Conservation (phyloP, 2,797 vertebrate species). For the Euphonia xanthogaster region DNA sequence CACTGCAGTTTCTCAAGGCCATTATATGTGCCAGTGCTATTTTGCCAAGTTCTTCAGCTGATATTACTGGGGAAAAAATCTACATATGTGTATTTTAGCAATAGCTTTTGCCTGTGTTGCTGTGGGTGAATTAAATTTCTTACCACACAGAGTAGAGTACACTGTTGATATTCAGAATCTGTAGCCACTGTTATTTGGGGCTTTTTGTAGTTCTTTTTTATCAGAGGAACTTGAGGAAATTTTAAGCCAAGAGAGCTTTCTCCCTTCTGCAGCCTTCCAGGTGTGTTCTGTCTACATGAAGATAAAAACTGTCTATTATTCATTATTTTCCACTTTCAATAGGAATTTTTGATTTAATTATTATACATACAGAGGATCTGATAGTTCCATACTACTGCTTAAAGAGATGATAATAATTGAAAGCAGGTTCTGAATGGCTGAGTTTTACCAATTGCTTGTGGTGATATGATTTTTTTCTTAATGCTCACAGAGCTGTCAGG, state of each 20-base stretch:
- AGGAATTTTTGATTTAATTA: background rate
- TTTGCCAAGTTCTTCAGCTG: background rate
- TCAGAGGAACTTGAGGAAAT: background rate
- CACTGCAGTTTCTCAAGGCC: background rate
- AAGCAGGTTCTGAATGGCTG: background rate
- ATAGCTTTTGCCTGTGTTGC: background rate
- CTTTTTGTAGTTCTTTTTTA: background rate
- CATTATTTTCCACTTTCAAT: background rate
- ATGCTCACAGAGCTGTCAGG: background rate
- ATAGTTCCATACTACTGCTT: background rate
- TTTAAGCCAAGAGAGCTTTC: background rate
- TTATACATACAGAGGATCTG: fast-evolving
- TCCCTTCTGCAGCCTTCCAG: background rate
- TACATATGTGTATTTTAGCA: background rate
- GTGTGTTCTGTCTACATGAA: background rate
- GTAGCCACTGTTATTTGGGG: background rate
- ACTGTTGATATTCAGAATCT: background rate
- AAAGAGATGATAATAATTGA: background rate
- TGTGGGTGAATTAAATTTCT: background rate
- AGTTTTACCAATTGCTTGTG: background rate
- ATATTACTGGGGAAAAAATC: background rate
- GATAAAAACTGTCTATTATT: background rate
- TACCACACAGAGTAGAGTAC: background rate
- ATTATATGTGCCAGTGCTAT: background rate
- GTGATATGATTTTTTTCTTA: background rate